Evolutionary conservation across 2,888 invertebrate species (phyloP), one percentile per base, ranked within the genome.

Genomic region (Philonicus albiceps): DNA sequence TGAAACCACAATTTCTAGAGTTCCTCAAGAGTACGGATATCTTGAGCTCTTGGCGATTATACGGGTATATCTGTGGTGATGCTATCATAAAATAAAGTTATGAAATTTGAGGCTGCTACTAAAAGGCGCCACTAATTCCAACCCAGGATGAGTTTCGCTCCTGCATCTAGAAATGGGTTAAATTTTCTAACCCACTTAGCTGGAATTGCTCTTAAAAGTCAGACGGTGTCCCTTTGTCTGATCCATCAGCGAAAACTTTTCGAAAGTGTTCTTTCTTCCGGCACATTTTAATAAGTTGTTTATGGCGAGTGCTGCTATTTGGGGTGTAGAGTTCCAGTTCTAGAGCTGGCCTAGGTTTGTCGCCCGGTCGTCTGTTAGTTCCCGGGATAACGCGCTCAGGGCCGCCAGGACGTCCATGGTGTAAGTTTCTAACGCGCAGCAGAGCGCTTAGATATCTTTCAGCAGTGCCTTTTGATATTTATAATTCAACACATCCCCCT

Each of bases 211-310:
- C 55, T 55, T 81, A 64, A 81, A 81, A 81, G 31, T 81, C 64
- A 64, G 8, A 49, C 81, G 55, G 34, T 30, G 53, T 31, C 49
- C 55, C 64, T 81, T 81, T 81, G 81, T 81, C 81, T 55, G 81
- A 81, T 81, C 55, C 34, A 30, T 27, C 81, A 81, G 49, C 4
- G 34, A 81, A 81, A 81, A 80, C 37, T 81, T 64, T 49, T 13
- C 76, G 40, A 76, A 76, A 40, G 34, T 49, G 30, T 31, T 81
- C 74, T 64, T 81, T 81, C 81, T 81, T n/a, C 53, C 64, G 49
- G n/a, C 81, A 81, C 81, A 81, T 81, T 81, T 81, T 81, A 81
- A 81, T 81, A 81, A 81, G 81, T 81, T 81, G 81, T 81, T 81
- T 81, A 81, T 55, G 81, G 37, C 13, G 49, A 43, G 49, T 64